Evolutionary conservation across 92 coral and sea anemone species (phyloP).

Genomic region (Micromussa lordhowensis): DNA sequence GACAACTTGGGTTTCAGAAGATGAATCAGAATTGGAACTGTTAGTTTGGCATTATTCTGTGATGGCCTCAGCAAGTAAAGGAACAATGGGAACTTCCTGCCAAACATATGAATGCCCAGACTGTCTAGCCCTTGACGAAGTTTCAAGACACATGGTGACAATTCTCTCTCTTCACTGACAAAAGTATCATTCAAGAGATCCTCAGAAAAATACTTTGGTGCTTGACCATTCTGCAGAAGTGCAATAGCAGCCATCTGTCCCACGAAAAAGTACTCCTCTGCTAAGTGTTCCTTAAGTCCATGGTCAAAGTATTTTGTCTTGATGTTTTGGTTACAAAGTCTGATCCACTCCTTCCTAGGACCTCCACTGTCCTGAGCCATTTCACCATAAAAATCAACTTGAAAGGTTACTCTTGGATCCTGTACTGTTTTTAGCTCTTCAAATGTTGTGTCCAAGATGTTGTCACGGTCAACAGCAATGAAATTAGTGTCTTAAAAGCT

Average conservation of each 20-base stretch:
- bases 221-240: constrained; percentile 66
- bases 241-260: constrained; percentile 66
- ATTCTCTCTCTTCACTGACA: background rate
- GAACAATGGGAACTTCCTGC: constrained; percentile 51
- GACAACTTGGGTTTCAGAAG: no score
- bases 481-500: constrained; percentile 20
- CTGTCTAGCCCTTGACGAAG: constrained; percentile 64
- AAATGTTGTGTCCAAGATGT: constrained; percentile 22
- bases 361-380: constrained; percentile 65
- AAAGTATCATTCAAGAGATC: constrained; percentile 46
- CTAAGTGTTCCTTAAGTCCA: constrained; percentile 68
- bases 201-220: constrained; percentile 58
- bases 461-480: constrained; percentile 20
- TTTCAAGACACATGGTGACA: constrained; percentile 44
- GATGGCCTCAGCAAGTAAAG: constrained; percentile 65
- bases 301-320: constrained; percentile 57
- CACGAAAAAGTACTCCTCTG: constrained; percentile 59
- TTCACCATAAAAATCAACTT: constrained; percentile 66
- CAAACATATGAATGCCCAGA: constrained; percentile 57
- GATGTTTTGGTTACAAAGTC: constrained; percentile 56
- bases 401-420: constrained; percentile 56
- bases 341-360: constrained; percentile 67
- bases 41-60: constrained; percentile 25
- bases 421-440: background rate
- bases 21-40: no score